Base-by-base conservation (phyloP, 1,140 invertebrate species). In the Aphelinus certus region DNA sequence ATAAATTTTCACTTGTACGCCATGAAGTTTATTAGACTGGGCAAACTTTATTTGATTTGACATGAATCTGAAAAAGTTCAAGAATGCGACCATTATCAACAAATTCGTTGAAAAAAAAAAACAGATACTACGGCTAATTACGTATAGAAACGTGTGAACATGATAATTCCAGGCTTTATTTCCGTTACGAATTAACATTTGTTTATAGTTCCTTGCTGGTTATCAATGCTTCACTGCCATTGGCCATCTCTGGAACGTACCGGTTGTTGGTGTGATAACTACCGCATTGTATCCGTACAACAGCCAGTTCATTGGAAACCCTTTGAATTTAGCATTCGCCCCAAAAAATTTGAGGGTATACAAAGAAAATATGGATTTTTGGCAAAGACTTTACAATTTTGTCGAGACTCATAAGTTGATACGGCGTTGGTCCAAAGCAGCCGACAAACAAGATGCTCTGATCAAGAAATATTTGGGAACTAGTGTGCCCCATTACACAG, bases 261-360 rank as follows among this genome's bases (percentile, higher is more conserved):
- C 91, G 2, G 87, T 90, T 3, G 87, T 92, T 26, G 90, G 89
- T 2, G 79, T 92, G 1, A 87, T 90, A 66, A 89, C 90, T 42
- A 90, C 89, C 56, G 89, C 89, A 48, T 86, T 89, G 43, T 85
- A 90, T 61, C 89, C 90, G 1, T 92, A 90, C 90, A 84, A 91
- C 0, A 90, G 91, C 64, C 88, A 90, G 53, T 89, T 90, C 77
- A 79, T 91, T 45, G 91, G 89, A 2, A 91, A 91, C 79, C 89
- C 91, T 2, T 87, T 90, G 47, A 90, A 88, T 48, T 86, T 90
- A 0, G 87, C 91, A 2, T 89, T 90, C 71, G 89, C 92, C 76
- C 91, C 91, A 0, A 87, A 88, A 26, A 88, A 73, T 86, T 88
- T 47, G 89, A 84, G 45, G 91, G 5, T 7, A 9, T 2, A 47